These are phyloP conservation scores for Leucoraja ocellata DNA, from an alignment of 2,797 vertebrate species.

Conservation along the genomic window DNA sequence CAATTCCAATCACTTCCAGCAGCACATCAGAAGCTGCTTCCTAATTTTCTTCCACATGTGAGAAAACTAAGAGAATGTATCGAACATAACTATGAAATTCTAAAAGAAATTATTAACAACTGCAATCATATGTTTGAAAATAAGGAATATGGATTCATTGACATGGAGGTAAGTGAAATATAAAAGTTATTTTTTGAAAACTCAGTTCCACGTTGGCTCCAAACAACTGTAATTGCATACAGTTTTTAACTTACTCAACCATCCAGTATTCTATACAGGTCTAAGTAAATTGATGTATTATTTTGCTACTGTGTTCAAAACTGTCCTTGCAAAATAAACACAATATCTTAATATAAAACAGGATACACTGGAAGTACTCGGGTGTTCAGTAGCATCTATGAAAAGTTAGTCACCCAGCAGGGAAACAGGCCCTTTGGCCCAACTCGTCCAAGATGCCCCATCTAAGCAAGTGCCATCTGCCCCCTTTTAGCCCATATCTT, in stretches of 20 bases:
- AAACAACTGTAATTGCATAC: background rate
- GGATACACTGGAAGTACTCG: no score
- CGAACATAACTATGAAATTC: conserved; percentile 86
- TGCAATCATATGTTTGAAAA: conserved; percentile 97
- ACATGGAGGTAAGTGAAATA: conserved; percentile 42
- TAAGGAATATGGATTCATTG: conserved; percentile 77
- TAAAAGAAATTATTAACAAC: conserved; percentile 84
- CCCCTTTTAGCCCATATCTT: no score
- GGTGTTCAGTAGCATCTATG: no score
- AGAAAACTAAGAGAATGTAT: conserved; percentile 76
- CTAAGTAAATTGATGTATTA: background rate
- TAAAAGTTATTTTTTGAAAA: background rate
- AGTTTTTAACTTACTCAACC: background rate
- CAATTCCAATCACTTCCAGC: conserved; percentile 79
- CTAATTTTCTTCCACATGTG: conserved; percentile 77
- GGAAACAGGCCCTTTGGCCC: no score
- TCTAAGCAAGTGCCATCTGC: no score
- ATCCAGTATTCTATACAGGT: background rate
- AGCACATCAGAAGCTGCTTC: conserved; percentile 77
- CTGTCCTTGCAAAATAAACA: background rate
- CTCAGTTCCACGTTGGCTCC: background rate
- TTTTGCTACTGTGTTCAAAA: background rate
- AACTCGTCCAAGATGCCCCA: no score
- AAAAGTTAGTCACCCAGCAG: no score
- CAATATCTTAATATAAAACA: background rate